These are phyloP conservation scores for Dromiciops gliroides DNA, from an alignment of 2,113 vertebrate genomes.

Conservation along the genomic window DNA sequence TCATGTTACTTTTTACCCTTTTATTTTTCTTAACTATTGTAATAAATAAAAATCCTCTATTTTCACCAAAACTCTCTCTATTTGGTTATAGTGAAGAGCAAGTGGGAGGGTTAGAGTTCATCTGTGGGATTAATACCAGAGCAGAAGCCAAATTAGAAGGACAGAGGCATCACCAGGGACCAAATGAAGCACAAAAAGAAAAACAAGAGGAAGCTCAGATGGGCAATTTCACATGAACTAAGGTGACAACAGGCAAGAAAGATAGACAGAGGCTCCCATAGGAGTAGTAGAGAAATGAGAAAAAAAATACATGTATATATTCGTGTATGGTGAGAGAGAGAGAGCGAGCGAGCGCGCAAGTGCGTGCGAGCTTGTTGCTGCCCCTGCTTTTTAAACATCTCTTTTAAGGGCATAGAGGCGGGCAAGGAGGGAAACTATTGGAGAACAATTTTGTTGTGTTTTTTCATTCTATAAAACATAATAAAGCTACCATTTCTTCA, in stretches of 20 bases:
- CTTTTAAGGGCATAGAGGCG: too few species aligned
- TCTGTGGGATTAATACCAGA: not conserved
- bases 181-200: too few species aligned
- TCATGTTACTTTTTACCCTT: conserved; percentile 15
- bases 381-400: too few species aligned
- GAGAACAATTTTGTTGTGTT: too few species aligned
- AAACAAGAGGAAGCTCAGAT: not conserved
- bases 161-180: not conserved
- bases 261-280: not conserved
- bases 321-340: too few species aligned
- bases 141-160: not conserved
- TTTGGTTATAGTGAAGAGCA: not conserved
- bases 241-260: not conserved
- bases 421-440: too few species aligned
- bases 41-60: not conserved
- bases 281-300: rapidly evolving
- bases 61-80: not conserved
- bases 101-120: not conserved
- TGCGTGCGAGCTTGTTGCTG: too few species aligned
- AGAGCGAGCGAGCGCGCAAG: too few species aligned
- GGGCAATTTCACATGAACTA: not conserved
- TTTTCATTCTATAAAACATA: too few species aligned
- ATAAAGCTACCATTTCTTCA: too few species aligned
- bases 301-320: too few species aligned
- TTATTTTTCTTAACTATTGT: not conserved